Evolutionary conservation across 2,888 invertebrate species (phyloP).

Genomic region (Imbricaverruca yamaguchii): DNA sequence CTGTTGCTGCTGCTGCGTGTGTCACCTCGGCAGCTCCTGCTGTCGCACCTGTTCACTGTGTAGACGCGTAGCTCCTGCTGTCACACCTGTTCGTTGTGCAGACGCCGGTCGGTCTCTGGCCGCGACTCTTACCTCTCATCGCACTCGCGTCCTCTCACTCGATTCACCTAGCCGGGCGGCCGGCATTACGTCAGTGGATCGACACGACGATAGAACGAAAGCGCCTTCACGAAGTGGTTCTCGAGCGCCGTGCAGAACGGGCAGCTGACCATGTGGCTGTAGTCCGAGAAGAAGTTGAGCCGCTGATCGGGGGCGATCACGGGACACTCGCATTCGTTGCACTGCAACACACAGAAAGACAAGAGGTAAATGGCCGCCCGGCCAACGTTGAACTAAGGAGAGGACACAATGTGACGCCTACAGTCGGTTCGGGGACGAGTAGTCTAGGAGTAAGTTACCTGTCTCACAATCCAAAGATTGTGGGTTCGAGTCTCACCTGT

Average conservation of each 20-base stretch:
- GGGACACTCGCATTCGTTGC: constrained; percentile 84
- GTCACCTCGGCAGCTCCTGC: too few relatives aligned
- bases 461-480: too few relatives aligned
- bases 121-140: neutral
- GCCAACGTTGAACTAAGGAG: too few relatives aligned
- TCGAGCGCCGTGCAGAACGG: constrained; percentile 84
- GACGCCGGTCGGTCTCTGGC: neutral
- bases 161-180: neutral
- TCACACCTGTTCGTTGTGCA: too few relatives aligned
- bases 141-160: neutral
- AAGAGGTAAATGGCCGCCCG: neutral
- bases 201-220: constrained; percentile 42
- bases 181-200: neutral
- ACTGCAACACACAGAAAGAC: constrained; percentile 51
- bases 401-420: too few relatives aligned
- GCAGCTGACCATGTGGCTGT: constrained; percentile 83
- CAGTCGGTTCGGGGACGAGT: too few relatives aligned
- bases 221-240: constrained; percentile 89
- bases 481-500: too few relatives aligned
- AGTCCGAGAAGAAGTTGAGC: constrained; percentile 88
- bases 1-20: too few relatives aligned
- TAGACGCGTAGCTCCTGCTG: too few relatives aligned
- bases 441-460: too few relatives aligned
- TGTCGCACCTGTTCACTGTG: too few relatives aligned
- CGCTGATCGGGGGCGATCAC: constrained; percentile 78